Base-by-base conservation (phyloP, 1,140 invertebrate species). In the Spodoptera frugiperda region DNA sequence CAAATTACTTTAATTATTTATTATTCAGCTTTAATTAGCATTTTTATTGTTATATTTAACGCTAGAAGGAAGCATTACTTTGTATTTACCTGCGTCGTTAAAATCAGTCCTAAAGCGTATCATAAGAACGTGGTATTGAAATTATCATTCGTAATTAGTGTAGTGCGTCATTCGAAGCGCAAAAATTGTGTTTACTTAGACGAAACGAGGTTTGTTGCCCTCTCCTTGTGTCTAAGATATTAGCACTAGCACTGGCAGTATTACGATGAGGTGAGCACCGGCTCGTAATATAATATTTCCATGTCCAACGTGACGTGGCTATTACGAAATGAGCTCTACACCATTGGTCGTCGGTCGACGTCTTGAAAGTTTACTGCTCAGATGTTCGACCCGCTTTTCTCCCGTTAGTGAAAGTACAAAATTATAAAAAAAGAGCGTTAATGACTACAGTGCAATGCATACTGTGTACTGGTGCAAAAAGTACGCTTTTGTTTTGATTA, bases 361-460 rank as follows among this genome's bases (percentile, higher is more conserved):
- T 67, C 71, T 85, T 81, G 85, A 88, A 87, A 84, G 85, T 84
- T 77, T 72, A 78, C 81, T 74, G 30, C 83, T 83, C 78, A 77
- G 81, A 84, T 84, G 81, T 78, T 82, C 81, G 83, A 84, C 78
- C 84, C 77, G 82, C 77, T 80, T 85, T 80, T 84, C 83, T 87
- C 78, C 57, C 51, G 79, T 78, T 78, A 87, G 87, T 86, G 87
- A 88, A 88, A 88, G 87, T 87, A 80, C 72, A 21, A 76, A 77
- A 79, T 73, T 61, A 76, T 63, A 71, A 82, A 79, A n/a, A 82
- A 82, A 73, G 72, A 78, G 19, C 75, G 39, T 77, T 73, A 80
- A 71, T 76, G 65, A 75, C 15, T 49, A 57, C 44, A 46, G 15
- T 74, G 46, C 57, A 19, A 15, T 8, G 33, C 8, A 9, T 39